phyloP scores from a whole-genome alignment of 2,888 invertebrate species.

The Thelaira solivaga region DNA sequence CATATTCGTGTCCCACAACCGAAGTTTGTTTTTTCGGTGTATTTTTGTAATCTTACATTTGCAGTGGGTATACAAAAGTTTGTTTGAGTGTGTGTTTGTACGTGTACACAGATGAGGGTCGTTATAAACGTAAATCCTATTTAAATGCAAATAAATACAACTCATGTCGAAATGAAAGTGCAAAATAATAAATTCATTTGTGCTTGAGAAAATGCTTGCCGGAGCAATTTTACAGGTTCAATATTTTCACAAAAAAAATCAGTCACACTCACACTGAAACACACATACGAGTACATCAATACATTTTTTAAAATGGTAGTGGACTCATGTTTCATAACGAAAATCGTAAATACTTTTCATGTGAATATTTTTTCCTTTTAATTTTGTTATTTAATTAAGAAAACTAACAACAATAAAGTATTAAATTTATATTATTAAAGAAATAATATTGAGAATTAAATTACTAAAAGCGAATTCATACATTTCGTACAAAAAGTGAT shows the following conservation, averaged over 20 bases:
- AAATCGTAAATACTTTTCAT: no score
- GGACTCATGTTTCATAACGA: no score
- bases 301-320: background rate
- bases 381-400: no score
- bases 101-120: slow-evolving; percentile 21
- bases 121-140: slow-evolving; percentile 69
- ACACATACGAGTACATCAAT: background rate
- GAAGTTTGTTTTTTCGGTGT: background rate
- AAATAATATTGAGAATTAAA: no score
- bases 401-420: no score
- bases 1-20: no score
- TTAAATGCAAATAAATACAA: slow-evolving; percentile 75
- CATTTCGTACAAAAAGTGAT: no score
- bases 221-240: slow-evolving; percentile 32
- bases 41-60: background rate
- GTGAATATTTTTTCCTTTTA: no score
- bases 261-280: background rate
- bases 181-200: slow-evolving; percentile 72
- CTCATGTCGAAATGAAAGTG: slow-evolving; percentile 70
- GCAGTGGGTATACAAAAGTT: background rate
- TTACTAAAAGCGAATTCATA: no score
- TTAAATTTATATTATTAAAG: no score
- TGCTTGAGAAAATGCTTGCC: slow-evolving; percentile 59
- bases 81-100: background rate
- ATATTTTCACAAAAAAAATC: slow-evolving; percentile 24